Evolutionary conservation across 2,797 vertebrate genomes (phyloP).

Genomic region (Sebastes cheni): DNA sequence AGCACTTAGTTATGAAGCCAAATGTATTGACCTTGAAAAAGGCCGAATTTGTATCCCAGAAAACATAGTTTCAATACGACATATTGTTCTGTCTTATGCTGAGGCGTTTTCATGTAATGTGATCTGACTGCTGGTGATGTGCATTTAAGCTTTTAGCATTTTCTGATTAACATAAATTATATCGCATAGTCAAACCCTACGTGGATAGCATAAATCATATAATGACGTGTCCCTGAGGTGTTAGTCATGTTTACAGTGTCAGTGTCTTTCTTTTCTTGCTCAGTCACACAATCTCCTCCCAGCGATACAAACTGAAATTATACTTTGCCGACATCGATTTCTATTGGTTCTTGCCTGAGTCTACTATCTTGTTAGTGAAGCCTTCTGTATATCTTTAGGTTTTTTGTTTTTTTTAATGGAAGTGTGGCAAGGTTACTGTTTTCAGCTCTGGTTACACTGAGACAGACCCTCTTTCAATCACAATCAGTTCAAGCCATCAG

Average conservation of each 20-base stretch:
- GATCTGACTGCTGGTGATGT: conserved; percentile 40
- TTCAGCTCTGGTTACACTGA: conserved; percentile 12
- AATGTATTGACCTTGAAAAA: conserved; percentile 59
- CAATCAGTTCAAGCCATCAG: conserved; percentile 2
- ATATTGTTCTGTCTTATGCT: conserved; percentile 24
- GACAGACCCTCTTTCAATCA: background rate
- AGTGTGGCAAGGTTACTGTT: conserved; percentile 16
- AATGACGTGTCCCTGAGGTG: conserved; percentile 49
- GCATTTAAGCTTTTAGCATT: conserved; percentile 56
- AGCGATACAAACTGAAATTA: conserved; percentile 22
- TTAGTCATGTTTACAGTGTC: conserved; percentile 50
- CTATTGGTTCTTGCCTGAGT: conserved; percentile 23
- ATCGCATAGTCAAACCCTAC: conserved; percentile 21
- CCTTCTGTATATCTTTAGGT: conserved; percentile 19
- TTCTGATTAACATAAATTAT: conserved; percentile 60
- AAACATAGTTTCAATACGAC: conserved; percentile 27
- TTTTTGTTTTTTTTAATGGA: conserved; percentile 3
- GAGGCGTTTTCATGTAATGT: conserved; percentile 17
- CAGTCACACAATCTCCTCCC: conserved; percentile 43
- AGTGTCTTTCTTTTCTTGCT: conserved; percentile 43
- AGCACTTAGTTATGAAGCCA: conserved; percentile 42
- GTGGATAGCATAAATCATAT: conserved; percentile 50
- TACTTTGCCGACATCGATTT: conserved; percentile 39
- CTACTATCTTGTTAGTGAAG: conserved; percentile 43
- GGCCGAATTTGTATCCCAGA: conserved; percentile 4